phyloP scores from a whole-genome alignment of 2,797 vertebrate genomes.

The Labroides dimidiatus region DNA sequence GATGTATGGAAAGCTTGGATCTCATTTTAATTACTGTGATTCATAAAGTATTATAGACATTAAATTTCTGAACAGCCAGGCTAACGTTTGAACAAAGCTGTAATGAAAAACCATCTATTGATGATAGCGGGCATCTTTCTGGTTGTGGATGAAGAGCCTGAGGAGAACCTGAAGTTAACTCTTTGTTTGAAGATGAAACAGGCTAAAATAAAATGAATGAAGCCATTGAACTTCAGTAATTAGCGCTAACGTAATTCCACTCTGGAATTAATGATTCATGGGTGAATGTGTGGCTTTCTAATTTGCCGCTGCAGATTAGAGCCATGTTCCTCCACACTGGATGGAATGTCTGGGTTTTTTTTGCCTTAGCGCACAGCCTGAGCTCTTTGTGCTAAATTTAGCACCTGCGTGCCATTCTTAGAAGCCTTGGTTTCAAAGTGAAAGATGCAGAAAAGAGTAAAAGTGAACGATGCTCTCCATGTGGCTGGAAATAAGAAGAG shows the following conservation, averaged over 20 bases:
- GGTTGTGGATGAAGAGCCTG: slow-evolving; percentile 2
- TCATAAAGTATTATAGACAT: neutral
- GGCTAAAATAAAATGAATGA: slow-evolving; percentile 33
- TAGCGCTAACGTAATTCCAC: slow-evolving; percentile 49
- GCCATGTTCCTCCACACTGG: slow-evolving; percentile 6
- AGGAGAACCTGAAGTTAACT: slow-evolving; percentile 12
- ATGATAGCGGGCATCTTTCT: neutral
- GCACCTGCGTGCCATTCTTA: slow-evolving; percentile 43
- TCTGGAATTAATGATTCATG: slow-evolving; percentile 54
- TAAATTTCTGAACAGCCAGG: neutral
- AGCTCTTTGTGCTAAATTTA: slow-evolving; percentile 58
- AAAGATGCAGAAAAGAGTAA: slow-evolving; percentile 73
- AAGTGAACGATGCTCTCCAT: slow-evolving; percentile 69
- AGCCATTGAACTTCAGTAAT: slow-evolving; percentile 40
- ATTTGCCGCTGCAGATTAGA: slow-evolving; percentile 45
- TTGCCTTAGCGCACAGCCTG: slow-evolving; percentile 23
- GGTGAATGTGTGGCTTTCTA: slow-evolving; percentile 50
- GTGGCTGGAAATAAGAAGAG: slow-evolving; percentile 61
- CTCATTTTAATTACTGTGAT: too few species aligned
- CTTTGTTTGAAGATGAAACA: slow-evolving; percentile 30
- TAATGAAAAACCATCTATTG: neutral
- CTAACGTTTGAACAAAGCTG: neutral
- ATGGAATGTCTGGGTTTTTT: slow-evolving; percentile 52
- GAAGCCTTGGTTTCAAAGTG: slow-evolving; percentile 55
- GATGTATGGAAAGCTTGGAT: too few species aligned